Evolutionary conservation across 2,888 invertebrate species (phyloP).

Genomic region (Amorpha juglandis): DNA sequence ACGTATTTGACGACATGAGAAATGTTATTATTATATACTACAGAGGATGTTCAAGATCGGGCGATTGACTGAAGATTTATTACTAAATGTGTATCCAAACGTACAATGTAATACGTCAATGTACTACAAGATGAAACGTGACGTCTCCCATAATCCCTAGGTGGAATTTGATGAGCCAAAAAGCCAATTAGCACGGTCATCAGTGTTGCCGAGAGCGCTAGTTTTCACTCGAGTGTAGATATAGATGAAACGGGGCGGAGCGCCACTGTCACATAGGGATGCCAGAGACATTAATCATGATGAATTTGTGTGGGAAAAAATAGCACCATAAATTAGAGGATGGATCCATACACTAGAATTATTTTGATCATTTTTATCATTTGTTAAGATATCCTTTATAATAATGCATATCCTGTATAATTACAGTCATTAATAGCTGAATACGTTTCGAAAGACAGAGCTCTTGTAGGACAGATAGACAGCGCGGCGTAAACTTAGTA

Average conservation of each 20-base stretch:
- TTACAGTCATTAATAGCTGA: too few relatives aligned
- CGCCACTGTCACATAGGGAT: slow-evolving; percentile 3
- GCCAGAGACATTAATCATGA: not conserved
- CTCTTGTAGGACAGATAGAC: too few relatives aligned
- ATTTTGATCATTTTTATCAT: too few relatives aligned
- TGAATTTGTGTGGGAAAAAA: not conserved
- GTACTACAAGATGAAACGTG: not conserved
- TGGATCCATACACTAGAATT: not conserved
- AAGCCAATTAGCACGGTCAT: slow-evolving; percentile 22
- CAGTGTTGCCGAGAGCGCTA: slow-evolving; percentile 15
- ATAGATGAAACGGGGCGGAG: slow-evolving; percentile 4
- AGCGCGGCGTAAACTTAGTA: too few relatives aligned
- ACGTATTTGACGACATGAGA: too few relatives aligned
- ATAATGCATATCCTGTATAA: too few relatives aligned
- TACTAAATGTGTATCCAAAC: too few relatives aligned
- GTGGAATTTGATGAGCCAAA: not conserved
- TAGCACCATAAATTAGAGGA: not conserved
- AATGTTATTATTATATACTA: too few relatives aligned
- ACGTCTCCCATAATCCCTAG: not conserved
- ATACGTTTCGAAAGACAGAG: too few relatives aligned
- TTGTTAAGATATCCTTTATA: too few relatives aligned
- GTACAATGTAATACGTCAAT: not conserved
- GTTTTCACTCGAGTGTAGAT: slow-evolving; percentile 18
- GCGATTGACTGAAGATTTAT: too few relatives aligned
- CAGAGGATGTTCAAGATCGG: too few relatives aligned